Conservation (phyloP, 2,797 vertebrate genomes). For the Trichosurus vulpecula region DNA sequence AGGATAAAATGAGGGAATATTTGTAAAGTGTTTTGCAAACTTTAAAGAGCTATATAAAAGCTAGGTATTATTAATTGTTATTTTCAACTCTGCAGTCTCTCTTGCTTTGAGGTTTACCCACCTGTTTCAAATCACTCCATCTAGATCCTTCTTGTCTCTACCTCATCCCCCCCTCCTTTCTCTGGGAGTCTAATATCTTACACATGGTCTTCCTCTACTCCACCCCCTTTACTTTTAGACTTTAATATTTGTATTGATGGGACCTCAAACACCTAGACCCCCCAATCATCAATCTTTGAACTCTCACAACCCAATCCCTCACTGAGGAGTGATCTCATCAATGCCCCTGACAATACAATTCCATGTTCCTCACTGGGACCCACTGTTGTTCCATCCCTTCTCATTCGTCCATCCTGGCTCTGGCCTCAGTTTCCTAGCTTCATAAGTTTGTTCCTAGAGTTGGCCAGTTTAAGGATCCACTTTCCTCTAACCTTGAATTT, state of each 20-base stretch:
- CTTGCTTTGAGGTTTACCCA: too few relatives aligned
- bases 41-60: background rate
- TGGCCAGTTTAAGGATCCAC: background rate
- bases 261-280: background rate
- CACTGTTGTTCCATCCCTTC: background rate
- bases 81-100: too few relatives aligned
- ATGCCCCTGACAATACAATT: background rate
- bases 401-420: background rate
- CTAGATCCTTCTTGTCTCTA: background rate
- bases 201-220: background rate
- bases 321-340: background rate
- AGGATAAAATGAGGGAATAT: background rate
- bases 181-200: background rate
- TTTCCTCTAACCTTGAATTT: background rate
- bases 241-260: background rate
- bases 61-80: background rate
- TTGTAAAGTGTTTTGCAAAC: background rate
- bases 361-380: background rate
- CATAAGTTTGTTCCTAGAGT: background rate
- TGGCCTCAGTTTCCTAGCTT: background rate
- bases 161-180: background rate
- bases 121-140: too few relatives aligned
- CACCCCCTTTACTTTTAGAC: too few relatives aligned
- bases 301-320: background rate
- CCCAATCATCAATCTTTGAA: background rate